Evolutionary conservation across 2,113 vertebrate genomes (phyloP).

Genomic region (Pollachius pollachius): DNA sequence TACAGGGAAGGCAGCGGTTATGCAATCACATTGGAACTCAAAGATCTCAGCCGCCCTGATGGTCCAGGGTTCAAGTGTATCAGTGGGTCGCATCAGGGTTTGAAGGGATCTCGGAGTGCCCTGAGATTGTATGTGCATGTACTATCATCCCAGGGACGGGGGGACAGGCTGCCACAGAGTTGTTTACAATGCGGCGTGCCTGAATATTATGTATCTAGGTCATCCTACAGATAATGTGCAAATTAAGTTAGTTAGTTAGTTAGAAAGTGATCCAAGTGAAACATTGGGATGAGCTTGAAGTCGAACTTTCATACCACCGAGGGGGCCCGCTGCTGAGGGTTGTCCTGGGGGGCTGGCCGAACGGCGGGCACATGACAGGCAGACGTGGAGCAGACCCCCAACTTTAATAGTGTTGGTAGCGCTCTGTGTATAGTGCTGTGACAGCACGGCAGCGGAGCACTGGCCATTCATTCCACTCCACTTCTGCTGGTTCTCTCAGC

Average conservation of each 20-base stretch:
- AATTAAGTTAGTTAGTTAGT: conserved; percentile 55
- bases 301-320: neutral
- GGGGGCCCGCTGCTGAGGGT: too few species aligned
- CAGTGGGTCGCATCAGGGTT: neutral
- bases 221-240: conserved; percentile 58
- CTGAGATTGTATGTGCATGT: neutral
- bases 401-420: conserved; percentile 23
- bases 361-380: too few species aligned
- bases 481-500: conserved; percentile 22
- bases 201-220: conserved; percentile 60
- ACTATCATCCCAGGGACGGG: conserved; percentile 15
- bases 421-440: conserved; percentile 28
- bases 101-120: neutral
- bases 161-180: conserved; percentile 46
- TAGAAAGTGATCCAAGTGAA: conserved; percentile 60
- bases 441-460: conserved; percentile 27
- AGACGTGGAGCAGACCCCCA: too few species aligned
- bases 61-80: neutral
- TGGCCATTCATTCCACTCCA: conserved; percentile 34
- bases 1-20: neutral
- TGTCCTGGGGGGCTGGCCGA: too few species aligned
- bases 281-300: conserved; percentile 60
- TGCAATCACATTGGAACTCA: neutral
- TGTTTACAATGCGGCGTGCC: conserved; percentile 44
- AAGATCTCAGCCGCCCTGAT: neutral